Evolutionary conservation across 1,140 invertebrate species (phyloP), one percentile per base, ranked within the genome.

Genomic region (Diorhabda carinulata): DNA sequence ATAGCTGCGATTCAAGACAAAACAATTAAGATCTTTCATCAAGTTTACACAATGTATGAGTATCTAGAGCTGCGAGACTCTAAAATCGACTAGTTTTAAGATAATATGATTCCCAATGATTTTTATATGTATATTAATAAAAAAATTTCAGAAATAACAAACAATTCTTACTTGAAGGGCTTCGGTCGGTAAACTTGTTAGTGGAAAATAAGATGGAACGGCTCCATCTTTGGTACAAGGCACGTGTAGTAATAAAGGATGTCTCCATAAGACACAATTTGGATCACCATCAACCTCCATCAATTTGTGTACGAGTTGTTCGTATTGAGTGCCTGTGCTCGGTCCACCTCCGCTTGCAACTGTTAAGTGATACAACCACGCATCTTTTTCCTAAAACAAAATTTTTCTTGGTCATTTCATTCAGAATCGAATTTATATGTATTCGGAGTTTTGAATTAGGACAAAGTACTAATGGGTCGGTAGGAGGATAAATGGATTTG

Each of bases 271-370:
- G 25, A 95, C 93, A 81, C 93, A 96, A 81, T 92, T 94, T n/a
- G 93, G 88, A 85, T 97, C 95, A 4, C 94, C 95, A 77, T 97
- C 94, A 9, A 92, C 92, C 82, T 97, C 94, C 95, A 98, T 97
- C 7, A 98, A 84, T 83, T 95, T 95, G 78, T 96, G 93, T 7
- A 98, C 90, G 4, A 97, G 82, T 82, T 98, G 95, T 79, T 98
- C 96, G 79, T 95, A 98, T 78, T 97, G 94, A 3, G 95, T 97
- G 47, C 95, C 95, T 66, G 91, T 92, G 78, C 90, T 94, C 5
- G 92, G 89, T 3, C 94, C 94, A 59, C 93, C 95, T 2, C 93
- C 93, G 47, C 94, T 95, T 0, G 97, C 95, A 40, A 98, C 93
- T 0, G 95, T 97, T 69, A 98, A 81, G 79, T 97, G 94, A 81